phyloP scores from a whole-genome alignment of 2,797 vertebrate genomes.

The Sebastes flavidus region DNA sequence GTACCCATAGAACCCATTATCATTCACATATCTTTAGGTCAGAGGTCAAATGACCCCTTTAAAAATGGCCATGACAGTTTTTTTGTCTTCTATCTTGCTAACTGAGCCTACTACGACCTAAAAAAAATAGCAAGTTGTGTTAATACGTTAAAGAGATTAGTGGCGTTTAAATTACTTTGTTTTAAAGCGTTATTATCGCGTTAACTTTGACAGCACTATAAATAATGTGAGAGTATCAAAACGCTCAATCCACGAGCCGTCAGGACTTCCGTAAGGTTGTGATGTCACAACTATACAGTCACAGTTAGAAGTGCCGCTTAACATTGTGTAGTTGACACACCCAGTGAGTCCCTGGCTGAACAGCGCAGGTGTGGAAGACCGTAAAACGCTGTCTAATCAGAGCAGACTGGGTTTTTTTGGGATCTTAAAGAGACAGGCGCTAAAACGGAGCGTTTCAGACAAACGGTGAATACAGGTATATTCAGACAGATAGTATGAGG shows the following conservation, averaged over 20 bases:
- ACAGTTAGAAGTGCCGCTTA: too few species aligned
- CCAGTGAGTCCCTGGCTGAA: not conserved
- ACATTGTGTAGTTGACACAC: not conserved
- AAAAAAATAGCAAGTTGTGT: too few species aligned
- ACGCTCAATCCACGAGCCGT: not conserved
- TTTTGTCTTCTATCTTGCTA: too few species aligned
- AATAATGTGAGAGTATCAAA: too few species aligned
- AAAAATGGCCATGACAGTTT: too few species aligned
- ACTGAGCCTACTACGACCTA: too few species aligned
- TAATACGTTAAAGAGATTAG: too few species aligned
- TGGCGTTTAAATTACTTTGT: not conserved
- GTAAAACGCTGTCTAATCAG: not conserved
- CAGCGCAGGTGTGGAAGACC: not conserved
- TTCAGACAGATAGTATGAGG: not conserved
- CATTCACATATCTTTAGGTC: too few species aligned
- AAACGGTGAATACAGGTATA: not conserved
- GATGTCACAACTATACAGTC: not conserved
- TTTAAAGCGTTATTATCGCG: accelerated
- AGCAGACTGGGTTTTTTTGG: not conserved
- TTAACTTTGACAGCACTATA: too few species aligned
- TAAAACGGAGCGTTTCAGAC: not conserved
- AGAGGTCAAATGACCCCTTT: too few species aligned
- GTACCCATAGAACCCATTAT: too few species aligned
- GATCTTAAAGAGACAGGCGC: not conserved
- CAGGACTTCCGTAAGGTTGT: not conserved